Percentiles rank a stretch among this genome's conserved stretches.
Conservation (phyloP, 2,888 invertebrate species). For the Phalangium opilio region DNA sequence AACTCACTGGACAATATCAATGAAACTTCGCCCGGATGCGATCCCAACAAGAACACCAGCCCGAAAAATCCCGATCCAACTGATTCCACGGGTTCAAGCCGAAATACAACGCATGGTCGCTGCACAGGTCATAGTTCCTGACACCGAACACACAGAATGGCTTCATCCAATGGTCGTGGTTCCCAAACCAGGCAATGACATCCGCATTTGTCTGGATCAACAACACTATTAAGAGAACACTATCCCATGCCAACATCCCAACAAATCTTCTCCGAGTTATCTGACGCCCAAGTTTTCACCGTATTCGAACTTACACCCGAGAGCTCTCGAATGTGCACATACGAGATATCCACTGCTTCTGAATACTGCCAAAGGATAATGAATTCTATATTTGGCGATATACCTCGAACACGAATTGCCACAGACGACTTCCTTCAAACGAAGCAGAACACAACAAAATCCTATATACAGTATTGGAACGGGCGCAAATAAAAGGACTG, state of each 20-base stretch:
- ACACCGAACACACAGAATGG: not conserved
- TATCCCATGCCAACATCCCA: constrained; percentile 25
- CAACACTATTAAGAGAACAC: constrained; percentile 22
- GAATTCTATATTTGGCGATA: not conserved
- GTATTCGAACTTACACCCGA: constrained; percentile 25
- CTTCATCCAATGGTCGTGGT: constrained; percentile 24
- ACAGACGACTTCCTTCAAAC: too few species aligned
- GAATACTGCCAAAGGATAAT: constrained; percentile 24
- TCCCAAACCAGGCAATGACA: constrained; percentile 21
- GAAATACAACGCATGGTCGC: too few species aligned
- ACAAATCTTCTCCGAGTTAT: constrained; percentile 23
- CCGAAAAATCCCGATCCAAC: too few species aligned
- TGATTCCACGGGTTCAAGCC: not conserved
- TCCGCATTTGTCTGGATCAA: constrained; percentile 26
- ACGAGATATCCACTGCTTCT: constrained; percentile 27
- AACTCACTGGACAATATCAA: too few species aligned
- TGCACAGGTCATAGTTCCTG: constrained; percentile 3
- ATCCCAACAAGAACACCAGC: too few species aligned
- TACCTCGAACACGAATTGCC: not conserved
- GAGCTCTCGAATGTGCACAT: constrained; percentile 25
- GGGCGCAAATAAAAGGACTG: not conserved
- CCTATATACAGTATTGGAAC: constrained; percentile 3
- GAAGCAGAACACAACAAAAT: constrained; percentile 2
- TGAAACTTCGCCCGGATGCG: not conserved
- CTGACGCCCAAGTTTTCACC: constrained; percentile 21